phyloP scores from a whole-genome alignment of 1,140 invertebrate genomes.

The Drosophila quadrilineata region DNA sequence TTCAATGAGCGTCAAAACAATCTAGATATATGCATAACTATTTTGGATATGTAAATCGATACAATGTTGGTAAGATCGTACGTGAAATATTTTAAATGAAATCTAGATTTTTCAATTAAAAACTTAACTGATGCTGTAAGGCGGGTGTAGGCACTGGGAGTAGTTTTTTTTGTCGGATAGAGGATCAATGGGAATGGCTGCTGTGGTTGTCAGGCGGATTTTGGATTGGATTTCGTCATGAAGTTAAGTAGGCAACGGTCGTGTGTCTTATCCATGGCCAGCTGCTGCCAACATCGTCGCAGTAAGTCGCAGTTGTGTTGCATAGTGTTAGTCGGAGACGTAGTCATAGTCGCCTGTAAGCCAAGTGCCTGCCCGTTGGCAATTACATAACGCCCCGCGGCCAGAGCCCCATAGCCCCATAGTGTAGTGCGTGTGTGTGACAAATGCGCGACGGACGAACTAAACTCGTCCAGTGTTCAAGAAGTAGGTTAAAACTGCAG shows the following conservation, averaged over 20 bases:
- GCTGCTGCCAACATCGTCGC: conserved; percentile 10
- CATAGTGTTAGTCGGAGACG: neutral
- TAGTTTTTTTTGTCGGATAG: neutral
- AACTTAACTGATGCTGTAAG: conserved; percentile 11
- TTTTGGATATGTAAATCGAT: conserved; percentile 2
- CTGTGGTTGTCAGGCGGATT: conserved; percentile 31
- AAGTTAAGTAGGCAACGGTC: conserved; percentile 42
- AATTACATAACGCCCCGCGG: conserved; percentile 42
- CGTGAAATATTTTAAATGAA: conserved; percentile 30
- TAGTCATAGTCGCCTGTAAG: conserved; percentile 14
- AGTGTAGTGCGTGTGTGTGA: conserved; percentile 40
- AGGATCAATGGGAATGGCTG: neutral
- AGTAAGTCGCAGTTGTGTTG: too few species aligned
- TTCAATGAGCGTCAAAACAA: conserved; percentile 42
- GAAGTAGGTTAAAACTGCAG: conserved; percentile 56
- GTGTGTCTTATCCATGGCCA: conserved; percentile 36
- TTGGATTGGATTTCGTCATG: conserved; percentile 36
- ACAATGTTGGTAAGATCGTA: conserved; percentile 20
- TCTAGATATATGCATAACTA: conserved; percentile 30
- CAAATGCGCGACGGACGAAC: conserved; percentile 41
- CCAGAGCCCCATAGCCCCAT: neutral
- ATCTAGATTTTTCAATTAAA: conserved; percentile 53
- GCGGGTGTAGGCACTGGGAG: neutral
- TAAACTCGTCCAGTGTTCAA: conserved; percentile 40
- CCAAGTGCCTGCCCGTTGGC: conserved; percentile 45